Percentiles rank a stretch among this genome's conserved stretches.
Evolutionary conservation across 2,113 vertebrate genomes (phyloP).

Genomic region (Microtus montanus): DNA sequence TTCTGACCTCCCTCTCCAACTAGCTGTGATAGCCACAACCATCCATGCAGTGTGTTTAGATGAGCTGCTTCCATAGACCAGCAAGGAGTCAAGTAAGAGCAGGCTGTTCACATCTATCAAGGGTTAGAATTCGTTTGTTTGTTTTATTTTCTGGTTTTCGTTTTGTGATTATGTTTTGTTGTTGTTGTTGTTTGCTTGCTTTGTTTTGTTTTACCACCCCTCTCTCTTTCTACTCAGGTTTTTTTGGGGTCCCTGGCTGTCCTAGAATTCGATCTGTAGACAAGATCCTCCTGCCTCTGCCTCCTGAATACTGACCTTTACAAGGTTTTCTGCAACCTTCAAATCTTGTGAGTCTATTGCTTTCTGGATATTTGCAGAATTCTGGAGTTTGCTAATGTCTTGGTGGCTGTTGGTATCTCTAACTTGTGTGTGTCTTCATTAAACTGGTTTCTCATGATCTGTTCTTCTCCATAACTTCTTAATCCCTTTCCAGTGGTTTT

Average conservation of each 20-base stretch:
- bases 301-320: neutral
- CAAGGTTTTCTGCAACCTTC: neutral
- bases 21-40: neutral
- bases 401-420: neutral
- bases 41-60: neutral
- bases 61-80: neutral
- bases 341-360: neutral
- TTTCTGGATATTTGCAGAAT: neutral
- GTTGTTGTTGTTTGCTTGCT: neutral
- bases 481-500: neutral
- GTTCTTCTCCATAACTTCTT: neutral
- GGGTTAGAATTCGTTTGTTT: neutral
- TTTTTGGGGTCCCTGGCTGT: neutral
- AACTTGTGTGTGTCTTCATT: neutral
- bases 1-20: neutral
- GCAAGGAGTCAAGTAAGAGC: neutral
- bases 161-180: neutral
- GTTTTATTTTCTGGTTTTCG: neutral
- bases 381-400: neutral
- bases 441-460: neutral
- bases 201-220: neutral
- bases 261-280: neutral
- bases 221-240: neutral
- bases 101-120: neutral
- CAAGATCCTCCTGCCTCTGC: neutral